phyloP scores from a whole-genome alignment of 1,140 invertebrate genomes.

The Trissolcus basalis region DNA sequence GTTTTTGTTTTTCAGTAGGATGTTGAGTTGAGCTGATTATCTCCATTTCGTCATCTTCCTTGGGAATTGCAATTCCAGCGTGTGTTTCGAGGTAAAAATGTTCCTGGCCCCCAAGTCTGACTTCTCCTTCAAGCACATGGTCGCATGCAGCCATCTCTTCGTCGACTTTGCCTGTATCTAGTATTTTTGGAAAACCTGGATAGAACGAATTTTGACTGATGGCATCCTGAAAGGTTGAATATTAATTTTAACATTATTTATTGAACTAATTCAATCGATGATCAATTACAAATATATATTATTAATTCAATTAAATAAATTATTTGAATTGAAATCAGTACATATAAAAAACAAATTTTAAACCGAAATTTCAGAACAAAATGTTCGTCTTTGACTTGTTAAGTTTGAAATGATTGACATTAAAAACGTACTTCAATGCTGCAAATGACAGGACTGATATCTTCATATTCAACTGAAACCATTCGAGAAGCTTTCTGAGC shows the following conservation, averaged over 20 bases:
- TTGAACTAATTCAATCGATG: too few species aligned
- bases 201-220: slow-evolving; percentile 84
- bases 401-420: too few species aligned
- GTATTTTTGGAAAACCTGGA: slow-evolving; percentile 74
- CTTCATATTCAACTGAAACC: slow-evolving; percentile 86
- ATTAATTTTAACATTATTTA: too few species aligned
- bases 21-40: slow-evolving; percentile 89
- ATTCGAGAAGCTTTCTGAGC: slow-evolving; percentile 85
- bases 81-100: slow-evolving; percentile 98
- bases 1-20: slow-evolving; percentile 86
- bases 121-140: slow-evolving; percentile 83
- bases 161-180: slow-evolving; percentile 82
- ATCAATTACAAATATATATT: too few species aligned
- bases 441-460: slow-evolving; percentile 84
- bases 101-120: slow-evolving; percentile 93
- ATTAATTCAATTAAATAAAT: too few species aligned
- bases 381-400: too few species aligned
- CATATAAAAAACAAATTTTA: too few species aligned
- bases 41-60: slow-evolving; percentile 90
- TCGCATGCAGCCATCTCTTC: slow-evolving; percentile 81
- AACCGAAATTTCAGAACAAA: too few species aligned
- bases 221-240: slow-evolving; percentile 82
- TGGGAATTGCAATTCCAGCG: slow-evolving; percentile 84
- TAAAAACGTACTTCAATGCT: slow-evolving; percentile 82
- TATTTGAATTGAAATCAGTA: too few species aligned